Base-by-base conservation (phyloP, 2,113 vertebrate species). In the Balaeniceps rex region DNA sequence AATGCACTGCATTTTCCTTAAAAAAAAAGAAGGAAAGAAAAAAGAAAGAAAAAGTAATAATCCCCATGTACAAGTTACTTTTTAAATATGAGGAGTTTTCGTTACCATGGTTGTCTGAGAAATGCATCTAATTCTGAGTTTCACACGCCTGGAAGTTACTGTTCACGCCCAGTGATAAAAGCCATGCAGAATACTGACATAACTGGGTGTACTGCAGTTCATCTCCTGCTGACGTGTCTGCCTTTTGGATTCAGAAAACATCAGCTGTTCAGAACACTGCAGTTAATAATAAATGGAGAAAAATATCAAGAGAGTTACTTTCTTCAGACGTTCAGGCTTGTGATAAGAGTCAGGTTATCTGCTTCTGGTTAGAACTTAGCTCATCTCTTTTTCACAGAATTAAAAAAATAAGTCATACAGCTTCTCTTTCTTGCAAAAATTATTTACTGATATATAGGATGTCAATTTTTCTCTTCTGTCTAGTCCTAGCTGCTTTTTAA, bases 121-220 rank as follows among this genome's bases (percentile, higher is more conserved):
- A 95, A 60, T 64, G 55, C 40, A 69, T 47, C 75, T 58, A 42
- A 95, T 79, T 93, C 90, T 61, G 86, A 95, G 77, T 93, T 97
- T 96, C 91, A 88, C 88, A 95, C 5, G 91, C 61, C 92, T 95
- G 95, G n/a, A 97, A 93, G 83, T 96, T 90, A 33, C 47, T 68
- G 95, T 66, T 96, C 90, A 97, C 95, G 10, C 98, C 97, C 98
- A 97, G 75, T 97, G 97, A 97, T 97, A 97, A 97, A 97, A 96
- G 83, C 94, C 92, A 76, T 83, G 83, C 94, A 97, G 44, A 92
- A 92, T 81, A 94, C 92, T 98, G 98, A 98, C 94, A 89, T 97
- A 98, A 98, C 79, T 58, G 98, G 95, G 97, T 95, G 97, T 97
- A 97, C 88, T 97, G 26, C 12, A 96, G 97, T 97, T 98, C 96